Evolutionary conservation across 2,888 invertebrate genomes (phyloP).

Genomic region (Cantharis rustica): DNA sequence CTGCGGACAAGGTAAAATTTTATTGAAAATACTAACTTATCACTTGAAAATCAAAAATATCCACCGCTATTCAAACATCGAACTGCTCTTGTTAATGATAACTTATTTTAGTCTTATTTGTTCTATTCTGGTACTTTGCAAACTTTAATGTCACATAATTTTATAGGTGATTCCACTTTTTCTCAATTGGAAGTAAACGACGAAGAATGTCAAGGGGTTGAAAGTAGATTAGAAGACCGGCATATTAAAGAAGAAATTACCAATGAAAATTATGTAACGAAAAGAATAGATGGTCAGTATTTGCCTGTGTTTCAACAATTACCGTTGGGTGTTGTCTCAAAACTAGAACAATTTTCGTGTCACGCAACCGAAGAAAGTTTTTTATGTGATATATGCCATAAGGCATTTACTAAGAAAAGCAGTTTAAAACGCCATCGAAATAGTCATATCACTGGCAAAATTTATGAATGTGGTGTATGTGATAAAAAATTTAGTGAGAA

Average conservation of each 20-base stretch:
- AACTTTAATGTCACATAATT: too few relatives aligned
- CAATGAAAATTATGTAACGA: background rate
- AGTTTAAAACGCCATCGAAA: background rate
- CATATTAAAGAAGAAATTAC: background rate
- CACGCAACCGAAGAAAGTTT: background rate
- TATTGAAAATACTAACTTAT: background rate
- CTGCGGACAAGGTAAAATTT: background rate
- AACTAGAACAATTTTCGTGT: background rate
- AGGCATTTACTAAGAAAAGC: background rate
- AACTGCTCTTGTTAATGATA: too few relatives aligned
- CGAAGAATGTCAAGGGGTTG: background rate
- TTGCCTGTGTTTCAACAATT: background rate
- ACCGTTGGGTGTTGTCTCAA: background rate
- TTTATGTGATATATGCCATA: background rate
- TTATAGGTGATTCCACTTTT: background rate
- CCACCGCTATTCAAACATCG: background rate
- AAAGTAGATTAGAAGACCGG: background rate
- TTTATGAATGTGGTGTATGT: background rate
- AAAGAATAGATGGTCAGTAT: background rate
- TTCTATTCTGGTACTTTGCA: too few relatives aligned
- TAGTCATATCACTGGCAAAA: background rate
- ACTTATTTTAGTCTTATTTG: too few relatives aligned
- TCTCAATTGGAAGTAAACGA: background rate
- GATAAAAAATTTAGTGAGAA: background rate
- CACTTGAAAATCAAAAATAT: too few relatives aligned